phyloP scores from a whole-genome alignment of 2,113 vertebrate genomes.

The Sinocyclocheilus anophthalmus region DNA sequence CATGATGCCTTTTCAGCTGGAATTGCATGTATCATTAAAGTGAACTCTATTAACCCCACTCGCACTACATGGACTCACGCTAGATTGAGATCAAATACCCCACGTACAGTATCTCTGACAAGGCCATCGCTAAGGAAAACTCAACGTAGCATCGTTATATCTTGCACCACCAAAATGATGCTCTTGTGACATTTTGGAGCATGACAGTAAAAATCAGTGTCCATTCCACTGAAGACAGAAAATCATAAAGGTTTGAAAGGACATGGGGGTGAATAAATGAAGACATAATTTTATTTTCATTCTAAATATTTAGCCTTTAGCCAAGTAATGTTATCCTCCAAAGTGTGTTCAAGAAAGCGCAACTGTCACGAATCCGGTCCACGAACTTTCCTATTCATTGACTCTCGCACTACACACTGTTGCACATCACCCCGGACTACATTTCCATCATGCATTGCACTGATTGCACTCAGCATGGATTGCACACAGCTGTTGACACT shows the following conservation, averaged over 20 bases:
- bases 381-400: no score
- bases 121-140: background rate
- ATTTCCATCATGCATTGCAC: no score
- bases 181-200: background rate
- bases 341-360: background rate
- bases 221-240: background rate
- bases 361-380: no score
- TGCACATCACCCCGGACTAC: no score
- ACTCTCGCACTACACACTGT: no score
- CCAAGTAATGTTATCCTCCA: background rate
- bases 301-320: background rate
- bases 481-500: no score
- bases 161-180: background rate
- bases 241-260: background rate
- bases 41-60: constrained; percentile 38
- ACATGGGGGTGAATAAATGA: background rate
- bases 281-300: background rate
- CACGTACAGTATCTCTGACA: background rate
- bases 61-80: background rate
- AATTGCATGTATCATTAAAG: constrained; percentile 34
- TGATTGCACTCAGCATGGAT: no score
- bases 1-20: constrained; percentile 28
- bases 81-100: constrained; percentile 34
- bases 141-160: background rate
- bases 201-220: background rate